Evolutionary conservation across 2,113 vertebrate species (phyloP).

Genomic region (Microcebus tavaratra): DNA sequence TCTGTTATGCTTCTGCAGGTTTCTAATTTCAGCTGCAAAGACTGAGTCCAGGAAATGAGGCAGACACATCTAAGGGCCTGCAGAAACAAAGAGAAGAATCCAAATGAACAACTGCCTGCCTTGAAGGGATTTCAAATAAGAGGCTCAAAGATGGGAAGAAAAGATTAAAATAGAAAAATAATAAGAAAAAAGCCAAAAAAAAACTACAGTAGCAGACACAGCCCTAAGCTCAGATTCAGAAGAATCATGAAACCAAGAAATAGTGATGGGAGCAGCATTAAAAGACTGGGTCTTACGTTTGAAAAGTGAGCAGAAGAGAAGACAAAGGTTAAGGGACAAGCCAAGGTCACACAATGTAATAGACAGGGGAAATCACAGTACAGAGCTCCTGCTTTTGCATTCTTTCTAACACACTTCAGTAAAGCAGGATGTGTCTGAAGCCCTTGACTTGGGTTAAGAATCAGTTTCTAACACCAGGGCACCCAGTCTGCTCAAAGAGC

Average conservation of each 20-base stretch:
- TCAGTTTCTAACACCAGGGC: not conserved
- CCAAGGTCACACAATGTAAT: not conserved
- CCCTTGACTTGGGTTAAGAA: not conserved
- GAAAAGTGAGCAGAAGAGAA: not conserved
- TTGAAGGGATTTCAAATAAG: conserved; percentile 65
- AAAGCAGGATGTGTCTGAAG: not conserved
- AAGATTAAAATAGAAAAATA: conserved; percentile 56
- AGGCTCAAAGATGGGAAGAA: conserved; percentile 35
- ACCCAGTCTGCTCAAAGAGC: not conserved
- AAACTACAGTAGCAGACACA: not conserved
- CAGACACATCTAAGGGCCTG: conserved; percentile 64
- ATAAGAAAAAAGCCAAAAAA: not conserved
- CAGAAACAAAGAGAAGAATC: conserved; percentile 67
- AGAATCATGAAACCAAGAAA: not conserved
- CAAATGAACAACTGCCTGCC: conserved; percentile 62
- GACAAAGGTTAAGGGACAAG: not conserved
- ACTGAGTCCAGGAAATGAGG: conserved; percentile 73
- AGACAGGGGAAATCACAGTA: not conserved
- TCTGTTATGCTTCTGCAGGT: conserved; percentile 65
- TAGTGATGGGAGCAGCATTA: not conserved
- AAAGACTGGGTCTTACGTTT: not conserved
- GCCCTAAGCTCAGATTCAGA: conserved; percentile 18
- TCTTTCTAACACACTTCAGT: not conserved
- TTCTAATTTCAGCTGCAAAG: conserved; percentile 77
- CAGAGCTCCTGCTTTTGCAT: not conserved